Conservation (phyloP, 2,113 vertebrate species). For the Rhinoptilus africanus region DNA sequence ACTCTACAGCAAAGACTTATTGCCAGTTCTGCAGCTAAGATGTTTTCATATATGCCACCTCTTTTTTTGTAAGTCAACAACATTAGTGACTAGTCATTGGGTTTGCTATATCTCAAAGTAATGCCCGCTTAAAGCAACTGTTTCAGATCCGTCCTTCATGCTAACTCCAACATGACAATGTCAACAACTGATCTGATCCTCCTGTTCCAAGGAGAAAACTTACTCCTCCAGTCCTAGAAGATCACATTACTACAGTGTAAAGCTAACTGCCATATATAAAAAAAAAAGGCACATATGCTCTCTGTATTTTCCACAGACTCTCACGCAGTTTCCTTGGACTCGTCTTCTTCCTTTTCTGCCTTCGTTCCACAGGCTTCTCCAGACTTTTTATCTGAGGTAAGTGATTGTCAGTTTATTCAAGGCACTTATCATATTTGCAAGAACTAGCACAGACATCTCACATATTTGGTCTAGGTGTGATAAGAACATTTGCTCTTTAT, state of each 20-base stretch:
- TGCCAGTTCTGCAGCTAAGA: not conserved
- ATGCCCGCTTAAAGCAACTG: not conserved
- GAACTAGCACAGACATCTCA: constrained; percentile 23
- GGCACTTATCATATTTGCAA: constrained; percentile 34
- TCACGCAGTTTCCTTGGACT: not conserved
- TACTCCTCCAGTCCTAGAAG: not conserved
- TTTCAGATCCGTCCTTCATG: not conserved
- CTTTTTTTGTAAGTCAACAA: not conserved
- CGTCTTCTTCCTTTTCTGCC: not conserved
- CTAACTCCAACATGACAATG: not conserved
- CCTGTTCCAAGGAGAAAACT: not conserved
- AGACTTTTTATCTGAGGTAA: constrained; percentile 29
- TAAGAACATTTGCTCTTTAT: constrained; percentile 47
- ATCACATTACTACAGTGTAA: not conserved
- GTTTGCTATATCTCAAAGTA: not conserved
- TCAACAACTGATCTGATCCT: not conserved
- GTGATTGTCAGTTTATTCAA: constrained; percentile 31
- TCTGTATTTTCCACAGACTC: not conserved
- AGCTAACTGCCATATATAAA: not conserved
- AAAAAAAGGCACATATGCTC: not conserved
- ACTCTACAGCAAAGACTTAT: not conserved
- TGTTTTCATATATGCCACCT: not conserved
- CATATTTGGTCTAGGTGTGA: constrained; percentile 40
- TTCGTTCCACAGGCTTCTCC: not conserved
- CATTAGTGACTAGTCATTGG: not conserved